Evolutionary conservation across 1,140 invertebrate genomes (phyloP).

Genomic region (Drosophila nikananu): DNA sequence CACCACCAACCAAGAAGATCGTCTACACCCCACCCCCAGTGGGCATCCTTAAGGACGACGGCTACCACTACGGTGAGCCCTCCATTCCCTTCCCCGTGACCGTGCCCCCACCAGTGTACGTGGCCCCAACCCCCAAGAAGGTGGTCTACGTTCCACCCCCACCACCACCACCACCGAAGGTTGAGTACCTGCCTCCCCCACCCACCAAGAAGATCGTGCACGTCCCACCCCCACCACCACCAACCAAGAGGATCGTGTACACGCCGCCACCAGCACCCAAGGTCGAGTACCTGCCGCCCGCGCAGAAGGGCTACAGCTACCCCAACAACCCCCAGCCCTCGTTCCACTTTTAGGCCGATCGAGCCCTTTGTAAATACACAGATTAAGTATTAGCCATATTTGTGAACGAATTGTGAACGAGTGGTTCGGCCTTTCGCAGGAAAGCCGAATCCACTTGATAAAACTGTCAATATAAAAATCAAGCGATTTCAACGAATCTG

Average conservation of each 20-base stretch:
- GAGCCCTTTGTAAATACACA: slow-evolving; percentile 51
- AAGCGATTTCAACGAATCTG: slow-evolving; percentile 20
- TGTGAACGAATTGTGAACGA: slow-evolving; percentile 45
- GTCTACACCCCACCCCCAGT: slow-evolving; percentile 12
- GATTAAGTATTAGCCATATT: slow-evolving; percentile 74
- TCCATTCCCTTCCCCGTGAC: slow-evolving; percentile 27
- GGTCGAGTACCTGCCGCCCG: slow-evolving; percentile 44
- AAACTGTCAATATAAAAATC: slow-evolving; percentile 54
- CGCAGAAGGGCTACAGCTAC: slow-evolving; percentile 70
- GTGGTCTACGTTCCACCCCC: slow-evolving; percentile 20
- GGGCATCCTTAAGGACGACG: slow-evolving; percentile 21
- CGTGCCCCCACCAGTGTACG: slow-evolving; percentile 25
- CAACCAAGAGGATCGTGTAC: slow-evolving; percentile 35
- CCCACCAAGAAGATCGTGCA: slow-evolving; percentile 32
- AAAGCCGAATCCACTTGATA: slow-evolving; percentile 40
- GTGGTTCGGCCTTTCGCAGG: slow-evolving; percentile 42
- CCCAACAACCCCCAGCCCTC: slow-evolving; percentile 81
- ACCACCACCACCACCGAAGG: slow-evolving; percentile 28
- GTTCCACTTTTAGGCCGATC: slow-evolving; percentile 65
- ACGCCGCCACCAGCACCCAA: slow-evolving; percentile 38
- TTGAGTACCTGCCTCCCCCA: slow-evolving; percentile 37
- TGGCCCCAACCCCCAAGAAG: slow-evolving; percentile 22
- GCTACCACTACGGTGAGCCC: slow-evolving; percentile 33
- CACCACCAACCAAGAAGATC: slow-evolving; percentile 36
- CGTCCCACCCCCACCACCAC: slow-evolving; percentile 31